Conservation (phyloP, 2,113 vertebrate genomes). For the Burhinus oedicnemus region DNA sequence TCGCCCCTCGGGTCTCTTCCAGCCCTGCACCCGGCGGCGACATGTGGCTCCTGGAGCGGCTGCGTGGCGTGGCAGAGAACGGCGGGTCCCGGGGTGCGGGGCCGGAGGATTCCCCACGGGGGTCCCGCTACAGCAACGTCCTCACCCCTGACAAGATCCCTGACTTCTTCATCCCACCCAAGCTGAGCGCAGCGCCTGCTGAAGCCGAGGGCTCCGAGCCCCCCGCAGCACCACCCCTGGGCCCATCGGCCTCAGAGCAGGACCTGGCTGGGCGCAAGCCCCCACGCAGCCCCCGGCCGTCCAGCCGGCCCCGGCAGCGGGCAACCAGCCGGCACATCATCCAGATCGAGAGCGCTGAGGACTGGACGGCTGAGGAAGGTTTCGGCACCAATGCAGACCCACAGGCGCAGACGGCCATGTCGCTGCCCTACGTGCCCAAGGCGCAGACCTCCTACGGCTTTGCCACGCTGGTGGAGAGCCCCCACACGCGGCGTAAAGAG, state of each 20-base stretch:
- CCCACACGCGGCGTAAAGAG: slow-evolving; percentile 93
- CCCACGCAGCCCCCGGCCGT: slow-evolving; percentile 84
- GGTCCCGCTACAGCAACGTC: slow-evolving; percentile 90
- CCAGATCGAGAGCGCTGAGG: slow-evolving; percentile 93
- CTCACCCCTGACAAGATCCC: slow-evolving; percentile 97
- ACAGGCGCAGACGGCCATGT: slow-evolving; percentile 90
- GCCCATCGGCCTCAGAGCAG: slow-evolving; percentile 82
- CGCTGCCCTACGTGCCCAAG: slow-evolving; percentile 91
- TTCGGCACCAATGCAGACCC: slow-evolving; percentile 85
- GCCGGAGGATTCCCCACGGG: slow-evolving; percentile 34
- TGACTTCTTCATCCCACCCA: slow-evolving; percentile 96
- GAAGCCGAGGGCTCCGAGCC: slow-evolving; percentile 75
- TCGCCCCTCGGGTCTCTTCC: background rate
- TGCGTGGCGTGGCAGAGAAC: slow-evolving; percentile 88
- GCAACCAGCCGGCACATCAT: slow-evolving; percentile 90
- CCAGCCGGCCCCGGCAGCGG: slow-evolving; percentile 84
- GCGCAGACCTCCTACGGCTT: slow-evolving; percentile 96
- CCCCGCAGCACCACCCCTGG: slow-evolving; percentile 71
- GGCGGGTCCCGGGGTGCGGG: slow-evolving; percentile 77
- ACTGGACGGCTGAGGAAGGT: slow-evolving; percentile 72
- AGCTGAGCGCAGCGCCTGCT: slow-evolving; percentile 80
- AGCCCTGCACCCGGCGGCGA: background rate
- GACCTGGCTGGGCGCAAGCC: slow-evolving; percentile 75
- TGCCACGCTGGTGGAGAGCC: slow-evolving; percentile 92
- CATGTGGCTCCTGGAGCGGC: slow-evolving; percentile 96